Percentiles rank a stretch among this genome's conserved stretches.
Evolutionary conservation across 1,140 invertebrate species (phyloP).

Genomic region (Bombus consobrinus): DNA sequence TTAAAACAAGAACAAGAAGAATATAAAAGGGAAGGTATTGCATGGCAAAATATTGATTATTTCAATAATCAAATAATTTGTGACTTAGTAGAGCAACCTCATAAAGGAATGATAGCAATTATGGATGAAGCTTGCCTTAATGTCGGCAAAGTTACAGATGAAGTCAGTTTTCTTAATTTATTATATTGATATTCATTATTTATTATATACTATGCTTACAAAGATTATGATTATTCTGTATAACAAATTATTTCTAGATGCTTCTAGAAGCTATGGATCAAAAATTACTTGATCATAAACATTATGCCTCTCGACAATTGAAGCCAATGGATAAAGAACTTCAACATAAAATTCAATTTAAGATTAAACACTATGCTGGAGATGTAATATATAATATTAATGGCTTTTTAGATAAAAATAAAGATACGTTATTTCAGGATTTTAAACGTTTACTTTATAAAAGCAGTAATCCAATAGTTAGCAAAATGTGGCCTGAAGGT

Average conservation of each 20-base stretch:
- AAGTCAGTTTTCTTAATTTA: slow-evolving; percentile 78
- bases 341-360: slow-evolving; percentile 92
- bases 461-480: slow-evolving; percentile 89
- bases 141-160: slow-evolving; percentile 96
- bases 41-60: slow-evolving; percentile 95
- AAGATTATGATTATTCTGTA: not conserved
- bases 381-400: slow-evolving; percentile 95
- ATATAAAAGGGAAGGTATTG: slow-evolving; percentile 95
- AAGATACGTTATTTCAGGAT: slow-evolving; percentile 97
- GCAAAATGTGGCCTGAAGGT: slow-evolving; percentile 97
- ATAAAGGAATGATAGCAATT: slow-evolving; percentile 95
- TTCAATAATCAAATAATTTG: slow-evolving; percentile 98
- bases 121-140: slow-evolving; percentile 97
- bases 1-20: slow-evolving; percentile 98
- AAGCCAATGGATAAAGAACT: slow-evolving; percentile 92
- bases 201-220: slow-evolving; percentile 5
- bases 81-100: slow-evolving; percentile 94
- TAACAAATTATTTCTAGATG: slow-evolving; percentile 83
- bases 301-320: slow-evolving; percentile 94
- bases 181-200: slow-evolving; percentile 18
- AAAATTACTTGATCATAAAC: slow-evolving; percentile 92
- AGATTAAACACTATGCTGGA: slow-evolving; percentile 97
- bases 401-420: slow-evolving; percentile 98
- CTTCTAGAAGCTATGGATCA: slow-evolving; percentile 96
- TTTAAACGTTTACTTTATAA: slow-evolving; percentile 95